Percentiles rank a stretch among this genome's conserved stretches.
phyloP scores from a whole-genome alignment of 2,888 invertebrate genomes.

The Rhamphomyia laevipes region DNA sequence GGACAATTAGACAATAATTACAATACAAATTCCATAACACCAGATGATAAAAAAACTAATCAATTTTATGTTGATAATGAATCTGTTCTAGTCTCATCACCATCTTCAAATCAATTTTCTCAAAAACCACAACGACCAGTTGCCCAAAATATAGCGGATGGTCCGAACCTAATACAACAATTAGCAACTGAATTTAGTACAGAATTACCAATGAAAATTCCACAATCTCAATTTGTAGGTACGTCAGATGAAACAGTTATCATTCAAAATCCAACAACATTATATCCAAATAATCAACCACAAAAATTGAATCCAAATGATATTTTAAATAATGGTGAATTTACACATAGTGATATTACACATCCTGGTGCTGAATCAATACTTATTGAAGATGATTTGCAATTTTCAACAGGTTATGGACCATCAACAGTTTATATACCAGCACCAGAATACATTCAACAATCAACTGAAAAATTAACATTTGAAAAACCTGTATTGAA shows the following conservation, averaged over 20 bases:
- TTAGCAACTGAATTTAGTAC: conserved; percentile 23
- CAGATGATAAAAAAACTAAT: conserved; percentile 8
- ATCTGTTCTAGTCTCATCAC: conserved; percentile 29
- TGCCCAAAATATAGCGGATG: too few species aligned
- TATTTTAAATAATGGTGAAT: conserved; percentile 35
- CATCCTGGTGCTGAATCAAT: conserved; percentile 52
- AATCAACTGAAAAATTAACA: conserved; percentile 24
- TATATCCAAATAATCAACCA: conserved; percentile 16
- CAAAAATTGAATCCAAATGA: conserved; percentile 11
- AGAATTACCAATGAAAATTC: conserved; percentile 31
- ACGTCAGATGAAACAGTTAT: conserved; percentile 14
- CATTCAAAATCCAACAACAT: conserved; percentile 3
- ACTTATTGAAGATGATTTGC: conserved; percentile 44
- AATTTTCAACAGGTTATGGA: conserved; percentile 43
- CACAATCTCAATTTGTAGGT: conserved; percentile 15
- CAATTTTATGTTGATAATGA: conserved; percentile 27
- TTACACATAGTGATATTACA: conserved; percentile 45
- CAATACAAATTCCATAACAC: conserved; percentile 10
- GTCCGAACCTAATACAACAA: too few species aligned
- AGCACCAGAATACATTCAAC: conserved; percentile 23
- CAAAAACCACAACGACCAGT: too few species aligned
- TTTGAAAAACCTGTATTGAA: conserved; percentile 44
- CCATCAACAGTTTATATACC: conserved; percentile 29
- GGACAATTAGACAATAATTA: conserved; percentile 17
- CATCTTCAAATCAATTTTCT: conserved; percentile 18